Percentiles rank a stretch among this genome's conserved stretches.
Evolutionary conservation across 2,888 invertebrate species (phyloP).

Genomic region (Morinoia aosen): DNA sequence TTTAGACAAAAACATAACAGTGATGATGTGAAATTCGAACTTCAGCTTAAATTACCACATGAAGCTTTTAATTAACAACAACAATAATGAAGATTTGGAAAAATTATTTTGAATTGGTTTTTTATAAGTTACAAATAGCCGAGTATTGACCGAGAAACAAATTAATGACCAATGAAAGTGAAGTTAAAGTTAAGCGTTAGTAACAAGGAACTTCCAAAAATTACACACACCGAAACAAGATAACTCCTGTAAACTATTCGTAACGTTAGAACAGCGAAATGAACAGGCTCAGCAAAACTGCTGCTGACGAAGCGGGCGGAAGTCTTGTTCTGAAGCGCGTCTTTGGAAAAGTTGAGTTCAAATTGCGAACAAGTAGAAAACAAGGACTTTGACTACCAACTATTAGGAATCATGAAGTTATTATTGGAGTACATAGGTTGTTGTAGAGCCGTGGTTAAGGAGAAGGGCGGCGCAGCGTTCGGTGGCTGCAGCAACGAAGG

Average conservation of each 20-base stretch:
- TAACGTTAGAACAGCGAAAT: background rate
- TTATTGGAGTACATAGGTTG: background rate
- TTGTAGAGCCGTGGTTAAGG: background rate
- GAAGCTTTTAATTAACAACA: no score
- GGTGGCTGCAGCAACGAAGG: constrained; percentile 47
- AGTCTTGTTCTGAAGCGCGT: background rate
- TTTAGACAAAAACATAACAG: no score
- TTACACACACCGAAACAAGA: background rate
- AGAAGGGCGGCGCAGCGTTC: constrained; percentile 45
- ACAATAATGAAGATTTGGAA: no score
- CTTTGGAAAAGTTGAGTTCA: background rate
- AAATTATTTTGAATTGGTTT: no score
- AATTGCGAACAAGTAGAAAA: background rate
- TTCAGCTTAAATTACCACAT: no score
- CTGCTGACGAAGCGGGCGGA: background rate
- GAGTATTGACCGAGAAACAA: no score
- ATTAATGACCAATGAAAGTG: background rate
- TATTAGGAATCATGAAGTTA: constrained; percentile 12
- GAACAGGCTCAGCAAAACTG: background rate
- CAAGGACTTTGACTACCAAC: background rate
- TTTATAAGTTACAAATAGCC: no score
- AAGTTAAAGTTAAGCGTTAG: background rate
- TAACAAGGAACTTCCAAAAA: background rate
- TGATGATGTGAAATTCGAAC: no score
- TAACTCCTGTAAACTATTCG: background rate